A percentile compares a stretch with the other conserved stretches of the same genome.
These are phyloP conservation scores for Orchestia grillus DNA, from an alignment of 1,140 invertebrate species.

Conservation along the genomic window DNA sequence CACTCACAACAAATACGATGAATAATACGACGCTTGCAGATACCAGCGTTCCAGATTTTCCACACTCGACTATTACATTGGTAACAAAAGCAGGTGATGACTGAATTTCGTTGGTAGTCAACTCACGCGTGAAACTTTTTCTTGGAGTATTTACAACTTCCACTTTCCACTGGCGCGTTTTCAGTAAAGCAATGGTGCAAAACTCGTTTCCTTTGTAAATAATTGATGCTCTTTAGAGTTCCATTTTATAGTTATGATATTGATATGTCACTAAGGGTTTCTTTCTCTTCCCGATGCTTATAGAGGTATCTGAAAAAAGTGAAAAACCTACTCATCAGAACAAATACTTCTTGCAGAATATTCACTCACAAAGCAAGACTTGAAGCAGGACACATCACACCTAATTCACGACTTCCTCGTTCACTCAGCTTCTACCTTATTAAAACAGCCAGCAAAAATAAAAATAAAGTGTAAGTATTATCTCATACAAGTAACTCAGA, in stretches of 20 bases:
- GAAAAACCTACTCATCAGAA: background rate
- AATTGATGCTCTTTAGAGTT: background rate
- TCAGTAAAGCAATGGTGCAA: background rate
- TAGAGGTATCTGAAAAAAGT: conserved; percentile 31
- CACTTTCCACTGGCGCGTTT: background rate
- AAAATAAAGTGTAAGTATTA: background rate
- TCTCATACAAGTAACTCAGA: background rate
- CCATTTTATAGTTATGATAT: background rate
- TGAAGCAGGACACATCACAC: background rate
- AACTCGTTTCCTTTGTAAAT: background rate
- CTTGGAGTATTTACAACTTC: background rate
- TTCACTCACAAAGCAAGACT: background rate
- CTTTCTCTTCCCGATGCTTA: conserved; percentile 18
- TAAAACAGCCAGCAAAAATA: background rate
- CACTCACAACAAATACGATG: background rate
- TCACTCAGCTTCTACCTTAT: background rate
- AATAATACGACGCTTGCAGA: background rate
- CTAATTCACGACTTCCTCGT: background rate
- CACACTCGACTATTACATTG: background rate
- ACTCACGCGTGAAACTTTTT: background rate
- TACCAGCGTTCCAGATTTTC: background rate
- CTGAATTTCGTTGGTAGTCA: background rate
- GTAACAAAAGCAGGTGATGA: background rate
- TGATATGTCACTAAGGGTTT: background rate
- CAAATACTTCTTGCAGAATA: conserved; percentile 16